Percentiles rank a stretch among this genome's conserved stretches.
phyloP scores from a whole-genome alignment of 2,797 vertebrate genomes.

The Anguilla pacifica region DNA sequence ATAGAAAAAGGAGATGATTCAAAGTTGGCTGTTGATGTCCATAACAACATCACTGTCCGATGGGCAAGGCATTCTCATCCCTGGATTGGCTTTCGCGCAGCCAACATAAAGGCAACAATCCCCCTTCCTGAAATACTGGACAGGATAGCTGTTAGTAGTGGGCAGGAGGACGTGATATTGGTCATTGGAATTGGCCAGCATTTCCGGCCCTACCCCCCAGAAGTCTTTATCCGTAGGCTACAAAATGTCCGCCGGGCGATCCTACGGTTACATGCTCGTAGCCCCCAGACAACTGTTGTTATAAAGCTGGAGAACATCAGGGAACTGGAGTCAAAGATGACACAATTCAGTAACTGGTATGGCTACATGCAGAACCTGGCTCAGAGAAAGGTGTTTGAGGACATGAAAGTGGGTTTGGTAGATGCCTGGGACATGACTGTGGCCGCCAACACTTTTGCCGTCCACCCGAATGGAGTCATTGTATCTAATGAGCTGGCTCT shows the following conservation, averaged over 20 bases:
- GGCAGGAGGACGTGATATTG: constrained; percentile 43
- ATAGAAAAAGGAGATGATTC: neutral
- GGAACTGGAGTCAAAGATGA: constrained; percentile 40
- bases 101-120: neutral
- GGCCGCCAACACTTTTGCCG: constrained; percentile 24
- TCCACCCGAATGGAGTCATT: constrained; percentile 48
- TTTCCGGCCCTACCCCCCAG: constrained; percentile 56
- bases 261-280: constrained; percentile 39
- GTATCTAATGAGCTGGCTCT: constrained; percentile 54
- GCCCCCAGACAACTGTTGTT: constrained; percentile 52
- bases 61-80: constrained; percentile 28
- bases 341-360: constrained; percentile 51
- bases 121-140: constrained; percentile 7
- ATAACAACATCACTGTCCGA: constrained; percentile 13
- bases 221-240: constrained; percentile 50
- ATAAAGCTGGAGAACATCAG: constrained; percentile 57
- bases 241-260: constrained; percentile 48
- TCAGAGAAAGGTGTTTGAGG: constrained; percentile 52
- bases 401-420: constrained; percentile 42
- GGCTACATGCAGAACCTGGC: constrained; percentile 52
- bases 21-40: neutral
- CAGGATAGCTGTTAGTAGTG: neutral
- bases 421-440: too few relatives aligned
- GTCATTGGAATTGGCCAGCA: constrained; percentile 59
- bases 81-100: neutral